Evolutionary conservation across 2,888 invertebrate species (phyloP).

Genomic region (Nomada fucata): DNA sequence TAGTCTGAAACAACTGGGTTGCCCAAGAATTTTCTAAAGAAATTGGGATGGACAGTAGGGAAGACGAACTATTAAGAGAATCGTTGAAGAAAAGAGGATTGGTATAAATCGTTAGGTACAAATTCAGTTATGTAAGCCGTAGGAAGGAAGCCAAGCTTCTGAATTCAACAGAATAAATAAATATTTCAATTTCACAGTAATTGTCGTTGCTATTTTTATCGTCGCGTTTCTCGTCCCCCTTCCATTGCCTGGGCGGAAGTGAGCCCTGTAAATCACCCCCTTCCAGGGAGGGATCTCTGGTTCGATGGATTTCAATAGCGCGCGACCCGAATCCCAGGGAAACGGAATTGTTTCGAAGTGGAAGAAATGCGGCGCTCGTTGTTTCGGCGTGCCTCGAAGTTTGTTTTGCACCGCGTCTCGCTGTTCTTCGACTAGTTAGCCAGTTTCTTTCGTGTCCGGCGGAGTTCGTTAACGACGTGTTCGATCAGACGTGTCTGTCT

Average conservation of each 20-base stretch:
- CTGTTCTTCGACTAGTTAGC: slow-evolving; percentile 45
- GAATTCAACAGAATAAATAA: too few species aligned
- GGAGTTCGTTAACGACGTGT: slow-evolving; percentile 54
- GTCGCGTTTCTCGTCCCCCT: not conserved
- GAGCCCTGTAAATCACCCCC: slow-evolving; percentile 19
- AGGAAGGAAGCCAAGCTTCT: not conserved
- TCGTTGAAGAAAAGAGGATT: too few species aligned
- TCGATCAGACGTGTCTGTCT: slow-evolving; percentile 33
- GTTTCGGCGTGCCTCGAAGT: slow-evolving; percentile 24
- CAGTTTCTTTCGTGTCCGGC: slow-evolving; percentile 30
- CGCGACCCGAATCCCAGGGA: slow-evolving; percentile 10
- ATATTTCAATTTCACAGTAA: too few species aligned
- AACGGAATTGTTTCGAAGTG: slow-evolving; percentile 40
- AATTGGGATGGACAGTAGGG: too few species aligned
- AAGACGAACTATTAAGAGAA: too few species aligned
- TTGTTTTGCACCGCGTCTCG: slow-evolving; percentile 40
- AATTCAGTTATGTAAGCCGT: not conserved
- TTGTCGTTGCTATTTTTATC: slow-evolving; percentile 25
- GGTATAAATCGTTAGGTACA: too few species aligned
- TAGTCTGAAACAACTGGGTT: too few species aligned
- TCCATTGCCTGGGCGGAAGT: not conserved
- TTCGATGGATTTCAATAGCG: slow-evolving; percentile 44
- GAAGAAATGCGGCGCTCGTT: slow-evolving; percentile 45
- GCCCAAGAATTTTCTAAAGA: too few species aligned
- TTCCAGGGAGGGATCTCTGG: slow-evolving; percentile 15